These are phyloP conservation scores for Corydoras sp. DNA, from an alignment of 2,113 vertebrate species.

Conservation along the genomic window DNA sequence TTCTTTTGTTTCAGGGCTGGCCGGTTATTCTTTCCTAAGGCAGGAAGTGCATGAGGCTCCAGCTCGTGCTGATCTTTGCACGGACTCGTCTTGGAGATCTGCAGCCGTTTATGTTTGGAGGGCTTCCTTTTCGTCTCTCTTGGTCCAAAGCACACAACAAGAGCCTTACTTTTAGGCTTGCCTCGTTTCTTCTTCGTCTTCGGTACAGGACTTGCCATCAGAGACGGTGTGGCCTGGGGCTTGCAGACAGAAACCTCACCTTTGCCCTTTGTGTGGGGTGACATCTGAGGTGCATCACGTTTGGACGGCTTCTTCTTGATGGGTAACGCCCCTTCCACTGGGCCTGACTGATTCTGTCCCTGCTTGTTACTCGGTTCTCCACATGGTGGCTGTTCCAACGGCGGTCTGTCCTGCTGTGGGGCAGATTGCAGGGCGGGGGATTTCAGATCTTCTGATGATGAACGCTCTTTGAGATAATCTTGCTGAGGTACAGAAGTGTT, in stretches of 20 bases:
- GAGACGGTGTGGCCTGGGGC: slow-evolving; percentile 14
- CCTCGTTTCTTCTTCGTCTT: slow-evolving; percentile 53
- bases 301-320: slow-evolving; percentile 38
- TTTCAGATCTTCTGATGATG: not conserved
- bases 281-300: not conserved
- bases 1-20: slow-evolving; percentile 46
- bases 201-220: slow-evolving; percentile 43
- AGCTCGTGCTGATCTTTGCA: slow-evolving; percentile 29
- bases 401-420: not conserved
- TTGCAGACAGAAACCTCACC: not conserved
- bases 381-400: not conserved
- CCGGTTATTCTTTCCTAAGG: slow-evolving; percentile 35
- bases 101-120: slow-evolving; percentile 48
- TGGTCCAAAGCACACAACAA: slow-evolving; percentile 58
- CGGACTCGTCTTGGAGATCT: slow-evolving; percentile 33
- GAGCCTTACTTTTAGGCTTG: slow-evolving; percentile 52
- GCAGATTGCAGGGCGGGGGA: too few relatives aligned
- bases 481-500: not conserved
- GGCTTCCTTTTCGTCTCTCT: slow-evolving; percentile 56
- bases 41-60: slow-evolving; percentile 14
- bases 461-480: not conserved
- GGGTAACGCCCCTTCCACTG: not conserved
- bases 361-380: slow-evolving; percentile 2
- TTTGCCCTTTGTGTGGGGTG: not conserved
- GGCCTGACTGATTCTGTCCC: not conserved